A percentile compares a stretch with the other conserved stretches of the same genome.
Evolutionary conservation across 2,113 vertebrate genomes (phyloP).

Genomic region (Vimba vimba): DNA sequence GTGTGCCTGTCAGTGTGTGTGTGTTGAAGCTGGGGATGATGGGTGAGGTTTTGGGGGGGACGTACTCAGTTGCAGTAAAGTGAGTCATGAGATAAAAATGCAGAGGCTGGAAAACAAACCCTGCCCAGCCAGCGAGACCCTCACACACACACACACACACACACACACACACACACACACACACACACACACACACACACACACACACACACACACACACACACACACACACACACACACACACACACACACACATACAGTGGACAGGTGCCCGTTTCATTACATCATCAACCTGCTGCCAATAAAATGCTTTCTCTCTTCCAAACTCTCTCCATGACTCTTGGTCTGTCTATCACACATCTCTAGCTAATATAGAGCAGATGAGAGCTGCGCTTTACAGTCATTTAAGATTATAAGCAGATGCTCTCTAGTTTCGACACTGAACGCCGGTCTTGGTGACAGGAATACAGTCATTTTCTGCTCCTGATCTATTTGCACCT

Average conservation of each 20-base stretch:
- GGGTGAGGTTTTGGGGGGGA: constrained; percentile 34
- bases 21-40: constrained; percentile 47
- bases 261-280: constrained; percentile 74
- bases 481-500: constrained; percentile 23
- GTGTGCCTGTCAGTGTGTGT: constrained; percentile 27
- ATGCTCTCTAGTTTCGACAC: neutral
- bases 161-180: too few relatives aligned
- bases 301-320: constrained; percentile 49
- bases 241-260: neutral
- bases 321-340: neutral
- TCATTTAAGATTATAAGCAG: neutral
- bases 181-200: neutral
- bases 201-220: neutral
- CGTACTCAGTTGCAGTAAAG: constrained; percentile 69
- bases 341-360: constrained; percentile 13
- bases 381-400: constrained; percentile 11
- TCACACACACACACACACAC: too few relatives aligned
- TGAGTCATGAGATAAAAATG: constrained; percentile 79
- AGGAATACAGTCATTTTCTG: neutral
- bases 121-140: constrained; percentile 38
- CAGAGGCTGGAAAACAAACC: constrained; percentile 73
- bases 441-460: neutral
- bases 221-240: neutral
- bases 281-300: constrained; percentile 67
- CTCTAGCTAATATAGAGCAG: constrained; percentile 25